Evolutionary conservation across 2,797 vertebrate species (phyloP).

Genomic region (Rachycentron canadum): DNA sequence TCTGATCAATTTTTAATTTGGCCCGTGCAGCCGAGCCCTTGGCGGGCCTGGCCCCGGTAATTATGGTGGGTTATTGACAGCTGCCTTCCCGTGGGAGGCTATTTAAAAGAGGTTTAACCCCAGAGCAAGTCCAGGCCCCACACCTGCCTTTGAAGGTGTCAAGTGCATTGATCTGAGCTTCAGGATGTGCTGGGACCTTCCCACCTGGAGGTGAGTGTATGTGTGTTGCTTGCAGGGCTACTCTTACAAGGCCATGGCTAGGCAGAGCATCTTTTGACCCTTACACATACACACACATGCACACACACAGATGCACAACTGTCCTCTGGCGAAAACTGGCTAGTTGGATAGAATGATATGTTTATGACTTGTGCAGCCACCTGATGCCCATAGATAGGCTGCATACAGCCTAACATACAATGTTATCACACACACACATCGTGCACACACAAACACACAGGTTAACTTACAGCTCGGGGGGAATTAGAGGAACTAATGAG

Average conservation of each 20-base stretch:
- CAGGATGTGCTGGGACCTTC: conserved; percentile 88
- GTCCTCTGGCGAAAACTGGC: conserved; percentile 77
- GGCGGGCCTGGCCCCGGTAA: conserved; percentile 88
- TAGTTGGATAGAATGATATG: conserved; percentile 64
- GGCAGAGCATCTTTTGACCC: conserved; percentile 69
- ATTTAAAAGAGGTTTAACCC: conserved; percentile 96
- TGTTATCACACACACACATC: conserved; percentile 44
- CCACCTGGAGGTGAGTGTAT: conserved; percentile 85
- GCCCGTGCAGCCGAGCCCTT: conserved; percentile 81
- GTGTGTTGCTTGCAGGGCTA: conserved; percentile 79
- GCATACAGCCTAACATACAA: conserved; percentile 37
- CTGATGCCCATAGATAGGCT: conserved; percentile 71
- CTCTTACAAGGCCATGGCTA: conserved; percentile 82
- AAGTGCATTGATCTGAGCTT: conserved; percentile 93
- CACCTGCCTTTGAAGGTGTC: conserved; percentile 91
- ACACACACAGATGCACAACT: conserved; percentile 73
- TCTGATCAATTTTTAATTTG: conserved; percentile 91
- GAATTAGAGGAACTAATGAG: conserved; percentile 68
- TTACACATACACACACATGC: conserved; percentile 67
- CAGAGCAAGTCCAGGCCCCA: conserved; percentile 89
- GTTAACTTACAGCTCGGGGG: conserved; percentile 64
- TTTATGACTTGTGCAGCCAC: conserved; percentile 70
- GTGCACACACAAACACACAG: conserved; percentile 37
- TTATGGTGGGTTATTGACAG: conserved; percentile 95
- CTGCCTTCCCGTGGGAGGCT: conserved; percentile 89